Conservation (phyloP, 2,113 vertebrate genomes). For the Rattus rattus region DNA sequence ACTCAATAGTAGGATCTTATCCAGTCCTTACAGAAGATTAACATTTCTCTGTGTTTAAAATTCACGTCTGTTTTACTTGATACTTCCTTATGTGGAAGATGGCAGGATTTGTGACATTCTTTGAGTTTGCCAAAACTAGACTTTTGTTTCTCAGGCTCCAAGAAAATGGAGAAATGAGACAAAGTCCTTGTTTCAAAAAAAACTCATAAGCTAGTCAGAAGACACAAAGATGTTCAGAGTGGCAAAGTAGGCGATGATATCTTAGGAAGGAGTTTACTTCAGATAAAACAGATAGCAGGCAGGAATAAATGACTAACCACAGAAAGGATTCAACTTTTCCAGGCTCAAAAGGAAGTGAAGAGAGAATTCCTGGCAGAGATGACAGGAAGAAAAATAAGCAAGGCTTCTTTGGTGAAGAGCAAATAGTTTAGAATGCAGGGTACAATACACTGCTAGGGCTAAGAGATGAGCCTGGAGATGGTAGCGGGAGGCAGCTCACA, state of each 20-base stretch:
- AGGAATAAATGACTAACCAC: not conserved
- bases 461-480: not conserved
- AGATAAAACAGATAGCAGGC: not conserved
- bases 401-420: not conserved
- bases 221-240: fast-evolving
- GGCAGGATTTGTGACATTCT: not conserved
- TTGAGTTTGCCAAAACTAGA: not conserved
- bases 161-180: not conserved
- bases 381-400: not conserved
- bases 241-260: too few relatives aligned
- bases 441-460: not conserved
- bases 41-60: not conserved
- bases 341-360: not conserved
- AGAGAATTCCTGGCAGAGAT: not conserved
- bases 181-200: not conserved
- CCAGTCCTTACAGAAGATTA: not conserved
- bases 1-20: not conserved
- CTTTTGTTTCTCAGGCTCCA: not conserved
- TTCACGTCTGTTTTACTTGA: not conserved
- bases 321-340: not conserved
- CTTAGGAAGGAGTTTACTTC: not conserved
- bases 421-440: not conserved
- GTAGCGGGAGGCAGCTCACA: not conserved
- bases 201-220: not conserved
- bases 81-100: not conserved